These are phyloP conservation scores for Halichondria panicea DNA, from an alignment of 37 sponge, comb jelly and placozoan species.

Conservation along the genomic window DNA sequence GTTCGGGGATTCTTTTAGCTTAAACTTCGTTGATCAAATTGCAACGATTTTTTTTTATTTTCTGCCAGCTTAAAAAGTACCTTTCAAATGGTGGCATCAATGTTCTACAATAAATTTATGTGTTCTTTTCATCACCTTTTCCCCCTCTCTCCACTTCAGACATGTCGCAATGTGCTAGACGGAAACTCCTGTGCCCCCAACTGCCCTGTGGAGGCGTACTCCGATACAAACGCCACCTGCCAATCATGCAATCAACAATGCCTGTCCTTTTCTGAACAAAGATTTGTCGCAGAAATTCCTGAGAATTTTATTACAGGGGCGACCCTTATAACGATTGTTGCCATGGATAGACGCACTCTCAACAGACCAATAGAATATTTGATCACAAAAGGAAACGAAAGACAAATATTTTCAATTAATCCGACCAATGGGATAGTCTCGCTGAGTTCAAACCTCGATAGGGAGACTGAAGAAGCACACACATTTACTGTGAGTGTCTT, in stretches of 20 bases:
- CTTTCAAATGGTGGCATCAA: too few species aligned
- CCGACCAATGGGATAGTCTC: slow-evolving; percentile 11
- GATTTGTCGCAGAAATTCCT: background rate
- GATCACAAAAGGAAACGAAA: slow-evolving; percentile 36
- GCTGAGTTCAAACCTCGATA: slow-evolving; percentile 30
- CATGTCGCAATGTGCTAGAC: slow-evolving; percentile 37
- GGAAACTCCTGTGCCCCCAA: slow-evolving; percentile 51
- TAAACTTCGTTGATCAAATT: background rate
- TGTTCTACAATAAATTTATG: too few species aligned
- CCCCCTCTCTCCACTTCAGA: slow-evolving; percentile 13
- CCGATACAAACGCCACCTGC: slow-evolving; percentile 37
- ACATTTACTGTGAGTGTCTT: slow-evolving; percentile 44
- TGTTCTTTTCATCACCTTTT: background rate
- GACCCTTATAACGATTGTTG: background rate
- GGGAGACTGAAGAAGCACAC: slow-evolving; percentile 29
- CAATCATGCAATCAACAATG: slow-evolving; percentile 39
- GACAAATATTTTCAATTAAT: slow-evolving; percentile 22
- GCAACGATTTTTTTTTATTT: too few species aligned
- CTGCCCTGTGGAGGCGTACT: slow-evolving; percentile 47
- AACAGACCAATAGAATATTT: slow-evolving; percentile 42
- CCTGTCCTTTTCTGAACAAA: slow-evolving; percentile 25
- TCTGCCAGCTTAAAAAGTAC: too few species aligned
- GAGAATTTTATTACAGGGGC: slow-evolving; percentile 17
- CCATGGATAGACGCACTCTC: slow-evolving; percentile 25
- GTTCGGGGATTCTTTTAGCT: background rate